These are phyloP conservation scores for Tetrapedia diversipes DNA, from an alignment of 2,888 invertebrate genomes.

Conservation along the genomic window DNA sequence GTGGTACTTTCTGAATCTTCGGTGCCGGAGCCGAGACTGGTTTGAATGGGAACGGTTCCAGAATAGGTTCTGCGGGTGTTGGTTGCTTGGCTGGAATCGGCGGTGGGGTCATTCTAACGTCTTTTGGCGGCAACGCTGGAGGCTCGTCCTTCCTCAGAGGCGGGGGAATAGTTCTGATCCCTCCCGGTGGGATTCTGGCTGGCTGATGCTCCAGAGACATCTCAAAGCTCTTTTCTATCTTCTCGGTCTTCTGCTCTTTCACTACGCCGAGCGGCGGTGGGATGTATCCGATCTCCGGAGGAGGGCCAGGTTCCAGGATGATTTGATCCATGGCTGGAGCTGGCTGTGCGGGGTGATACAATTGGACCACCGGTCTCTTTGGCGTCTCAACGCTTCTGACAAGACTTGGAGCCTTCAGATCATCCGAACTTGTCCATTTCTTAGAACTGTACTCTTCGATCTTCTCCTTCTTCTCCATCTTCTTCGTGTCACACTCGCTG, in stretches of 20 bases:
- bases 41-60: slow-evolving; percentile 83
- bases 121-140: slow-evolving; percentile 82
- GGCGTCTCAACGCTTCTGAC: slow-evolving; percentile 80
- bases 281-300: slow-evolving; percentile 88
- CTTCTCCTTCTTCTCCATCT: slow-evolving; percentile 75
- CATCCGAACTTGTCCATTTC: slow-evolving; percentile 83
- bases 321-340: slow-evolving; percentile 22
- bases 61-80: slow-evolving; percentile 75
- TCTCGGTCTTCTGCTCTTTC: slow-evolving; percentile 84
- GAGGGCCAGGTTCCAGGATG: slow-evolving; percentile 87
- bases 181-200: slow-evolving; percentile 84
- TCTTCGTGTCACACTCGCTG: slow-evolving; percentile 75
- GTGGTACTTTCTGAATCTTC: slow-evolving; percentile 84
- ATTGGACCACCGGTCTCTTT: slow-evolving; percentile 40
- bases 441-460: slow-evolving; percentile 83
- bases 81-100: slow-evolving; percentile 79
- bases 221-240: slow-evolving; percentile 85
- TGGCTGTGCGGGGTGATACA: slow-evolving; percentile 35
- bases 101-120: slow-evolving; percentile 78
- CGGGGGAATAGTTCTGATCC: slow-evolving; percentile 85
- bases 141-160: slow-evolving; percentile 74
- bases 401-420: slow-evolving; percentile 84
- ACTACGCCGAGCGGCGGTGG: slow-evolving; percentile 84
- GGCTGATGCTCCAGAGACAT: slow-evolving; percentile 84
- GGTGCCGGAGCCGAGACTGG: slow-evolving; percentile 75